Evolutionary conservation across 2,113 vertebrate genomes (phyloP).

Genomic region (Opisthocomus hoazin): DNA sequence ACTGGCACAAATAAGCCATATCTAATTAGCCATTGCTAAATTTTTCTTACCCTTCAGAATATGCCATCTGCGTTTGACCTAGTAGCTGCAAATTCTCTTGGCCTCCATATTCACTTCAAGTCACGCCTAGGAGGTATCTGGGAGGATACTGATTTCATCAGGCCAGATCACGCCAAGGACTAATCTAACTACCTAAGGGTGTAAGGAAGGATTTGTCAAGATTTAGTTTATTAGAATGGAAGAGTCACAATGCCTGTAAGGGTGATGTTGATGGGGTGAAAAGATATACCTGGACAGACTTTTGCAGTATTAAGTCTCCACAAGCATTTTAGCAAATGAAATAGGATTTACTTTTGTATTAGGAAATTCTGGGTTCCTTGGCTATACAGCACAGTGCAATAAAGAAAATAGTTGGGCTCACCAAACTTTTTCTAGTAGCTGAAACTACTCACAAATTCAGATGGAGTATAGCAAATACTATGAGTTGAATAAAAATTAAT

Average conservation of each 20-base stretch:
- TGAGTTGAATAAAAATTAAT: not conserved
- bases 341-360: not conserved
- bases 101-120: not conserved
- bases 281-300: not conserved
- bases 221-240: not conserved
- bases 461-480: not conserved
- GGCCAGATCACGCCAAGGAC: not conserved
- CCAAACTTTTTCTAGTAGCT: not conserved
- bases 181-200: not conserved
- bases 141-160: not conserved
- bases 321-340: not conserved
- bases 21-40: not conserved
- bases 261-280: not conserved
- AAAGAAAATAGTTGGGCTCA: not conserved
- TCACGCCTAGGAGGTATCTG: not conserved
- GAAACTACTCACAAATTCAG: not conserved
- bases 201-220: not conserved
- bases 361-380: not conserved
- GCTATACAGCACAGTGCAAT: not conserved
- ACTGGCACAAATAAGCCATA: not conserved
- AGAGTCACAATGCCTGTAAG: not conserved
- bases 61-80: not conserved
- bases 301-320: not conserved
- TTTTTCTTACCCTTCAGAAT: not conserved
- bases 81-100: not conserved